Evolutionary conservation across 2,888 invertebrate genomes (phyloP).

Genomic region (Rhodophaea formosa): DNA sequence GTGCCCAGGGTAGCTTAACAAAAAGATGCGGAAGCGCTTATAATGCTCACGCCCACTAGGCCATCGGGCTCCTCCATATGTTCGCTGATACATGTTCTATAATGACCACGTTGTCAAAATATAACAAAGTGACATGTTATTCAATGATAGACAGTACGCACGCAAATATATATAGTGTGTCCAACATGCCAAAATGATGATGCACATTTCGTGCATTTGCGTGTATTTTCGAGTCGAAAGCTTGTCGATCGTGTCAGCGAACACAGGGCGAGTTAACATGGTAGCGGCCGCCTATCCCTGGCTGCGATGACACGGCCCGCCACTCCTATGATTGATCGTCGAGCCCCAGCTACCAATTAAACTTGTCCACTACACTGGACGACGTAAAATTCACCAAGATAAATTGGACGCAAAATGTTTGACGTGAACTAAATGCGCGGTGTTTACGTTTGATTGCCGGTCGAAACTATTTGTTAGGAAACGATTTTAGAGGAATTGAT

Average conservation of each 20-base stretch:
- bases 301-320: slow-evolving; percentile 50
- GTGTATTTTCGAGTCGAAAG: neutral
- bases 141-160: neutral
- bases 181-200: neutral
- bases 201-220: neutral
- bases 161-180: neutral
- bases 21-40: too few species aligned
- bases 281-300: slow-evolving; percentile 23
- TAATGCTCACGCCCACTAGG: too few species aligned
- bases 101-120: too few species aligned
- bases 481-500: slow-evolving; percentile 1
- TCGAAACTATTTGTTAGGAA: neutral
- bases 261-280: slow-evolving; percentile 20
- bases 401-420: slow-evolving; percentile 47
- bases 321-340: slow-evolving; percentile 66
- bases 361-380: slow-evolving; percentile 67
- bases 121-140: too few species aligned
- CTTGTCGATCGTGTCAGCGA: slow-evolving; percentile 20
- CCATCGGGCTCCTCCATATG: too few species aligned
- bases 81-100: too few species aligned
- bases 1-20: too few species aligned
- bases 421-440: slow-evolving; percentile 21
- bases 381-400: slow-evolving; percentile 59
- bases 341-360: slow-evolving; percentile 67
- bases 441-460: slow-evolving; percentile 21